phyloP scores from a whole-genome alignment of 2,797 vertebrate genomes.

The Galagoides demidoff region DNA sequence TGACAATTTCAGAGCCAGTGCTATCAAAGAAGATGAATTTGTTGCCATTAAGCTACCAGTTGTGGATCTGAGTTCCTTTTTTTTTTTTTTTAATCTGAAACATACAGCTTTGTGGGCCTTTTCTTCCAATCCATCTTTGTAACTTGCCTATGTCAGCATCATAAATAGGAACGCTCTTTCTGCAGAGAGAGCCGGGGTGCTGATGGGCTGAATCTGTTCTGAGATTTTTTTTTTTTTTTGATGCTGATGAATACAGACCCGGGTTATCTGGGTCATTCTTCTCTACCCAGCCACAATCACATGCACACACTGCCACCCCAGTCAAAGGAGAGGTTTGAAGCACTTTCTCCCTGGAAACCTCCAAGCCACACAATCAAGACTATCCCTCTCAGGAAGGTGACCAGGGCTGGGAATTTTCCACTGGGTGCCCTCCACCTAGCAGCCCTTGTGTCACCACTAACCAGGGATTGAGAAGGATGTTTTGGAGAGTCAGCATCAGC shows the following conservation, averaged over 20 bases:
- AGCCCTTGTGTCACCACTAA: background rate
- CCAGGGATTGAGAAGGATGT: background rate
- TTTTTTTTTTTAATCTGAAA: conserved; percentile 2
- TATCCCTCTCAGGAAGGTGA: conserved; percentile 16
- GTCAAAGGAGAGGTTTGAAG: background rate
- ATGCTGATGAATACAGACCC: conserved; percentile 28
- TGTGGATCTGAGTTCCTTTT: conserved; percentile 47
- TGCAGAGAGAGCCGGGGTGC: background rate
- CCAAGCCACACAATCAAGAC: background rate
- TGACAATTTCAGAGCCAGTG: background rate
- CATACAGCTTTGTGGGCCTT: background rate
- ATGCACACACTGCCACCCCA: background rate
- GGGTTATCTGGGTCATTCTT: conserved; percentile 22
- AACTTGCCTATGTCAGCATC: conserved; percentile 29
- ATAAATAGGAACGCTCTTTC: background rate
- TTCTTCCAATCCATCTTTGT: conserved; percentile 35
- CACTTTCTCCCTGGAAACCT: conserved; percentile 41
- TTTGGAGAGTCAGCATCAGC: background rate
- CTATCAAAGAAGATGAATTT: conserved; percentile 51
- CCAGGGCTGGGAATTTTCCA: conserved; percentile 20
- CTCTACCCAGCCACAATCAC: background rate
- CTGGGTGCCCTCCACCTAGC: conserved; percentile 42
- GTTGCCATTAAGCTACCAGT: conserved; percentile 58
- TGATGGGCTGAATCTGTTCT: background rate
- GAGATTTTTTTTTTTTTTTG: background rate